Conservation (phyloP, 2,888 invertebrate genomes). For the Esperia sulphurella region DNA sequence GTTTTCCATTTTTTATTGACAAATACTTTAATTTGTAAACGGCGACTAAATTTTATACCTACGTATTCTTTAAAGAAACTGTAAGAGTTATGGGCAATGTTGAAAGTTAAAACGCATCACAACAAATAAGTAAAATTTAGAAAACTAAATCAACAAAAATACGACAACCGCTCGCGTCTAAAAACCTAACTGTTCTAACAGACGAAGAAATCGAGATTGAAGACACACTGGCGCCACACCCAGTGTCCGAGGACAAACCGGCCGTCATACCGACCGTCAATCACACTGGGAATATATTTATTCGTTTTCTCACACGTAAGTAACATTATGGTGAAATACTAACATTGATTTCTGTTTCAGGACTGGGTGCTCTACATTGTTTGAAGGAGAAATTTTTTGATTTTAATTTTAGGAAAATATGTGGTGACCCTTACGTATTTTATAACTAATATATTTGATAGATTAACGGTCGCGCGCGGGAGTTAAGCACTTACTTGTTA, state of each 20-base stretch:
- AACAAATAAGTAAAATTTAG: too few species aligned
- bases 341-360: neutral
- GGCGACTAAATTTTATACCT: too few species aligned
- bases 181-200: slow-evolving; percentile 46
- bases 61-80: too few species aligned
- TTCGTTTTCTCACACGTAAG: slow-evolving; percentile 74
- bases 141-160: slow-evolving; percentile 37
- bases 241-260: slow-evolving; percentile 15
- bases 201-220: slow-evolving; percentile 56
- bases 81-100: too few species aligned
- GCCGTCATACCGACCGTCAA: slow-evolving; percentile 49
- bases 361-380: neutral
- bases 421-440: neutral
- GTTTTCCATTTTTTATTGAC: too few species aligned
- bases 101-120: too few species aligned
- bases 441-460: too few species aligned
- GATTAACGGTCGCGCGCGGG: too few species aligned
- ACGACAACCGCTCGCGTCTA: slow-evolving; percentile 65
- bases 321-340: slow-evolving; percentile 13
- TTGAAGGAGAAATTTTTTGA: slow-evolving; percentile 16
- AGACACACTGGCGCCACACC: slow-evolving; percentile 46
- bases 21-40: too few species aligned
- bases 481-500: too few species aligned
- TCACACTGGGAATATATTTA: slow-evolving; percentile 55
- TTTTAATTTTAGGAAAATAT: slow-evolving; percentile 4